These are phyloP conservation scores for Anas georgica DNA, from an alignment of 2,797 vertebrate genomes.

Conservation along the genomic window DNA sequence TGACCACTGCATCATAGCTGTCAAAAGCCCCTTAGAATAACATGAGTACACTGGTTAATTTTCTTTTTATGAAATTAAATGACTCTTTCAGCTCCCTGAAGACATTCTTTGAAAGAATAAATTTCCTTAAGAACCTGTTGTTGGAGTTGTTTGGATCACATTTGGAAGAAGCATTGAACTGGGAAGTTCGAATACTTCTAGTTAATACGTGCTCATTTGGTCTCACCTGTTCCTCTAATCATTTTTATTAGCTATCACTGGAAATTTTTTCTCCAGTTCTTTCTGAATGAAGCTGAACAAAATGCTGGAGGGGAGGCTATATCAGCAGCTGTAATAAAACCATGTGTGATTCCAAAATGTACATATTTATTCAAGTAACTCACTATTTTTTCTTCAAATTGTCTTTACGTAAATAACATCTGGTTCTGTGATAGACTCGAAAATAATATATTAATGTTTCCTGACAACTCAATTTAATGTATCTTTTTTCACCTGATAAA, in stretches of 20 bases:
- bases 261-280: not conserved
- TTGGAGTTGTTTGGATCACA: not conserved
- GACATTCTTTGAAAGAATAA: not conserved
- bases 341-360: not conserved
- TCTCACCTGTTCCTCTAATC: not conserved
- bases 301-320: not conserved
- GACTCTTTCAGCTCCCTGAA: not conserved
- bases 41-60: not conserved
- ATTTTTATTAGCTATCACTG: not conserved
- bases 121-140: not conserved
- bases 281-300: not conserved
- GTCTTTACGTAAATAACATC: slow-evolving; percentile 23
- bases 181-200: not conserved
- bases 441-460: slow-evolving; percentile 22
- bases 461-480: not conserved
- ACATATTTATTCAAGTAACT: not conserved
- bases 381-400: not conserved
- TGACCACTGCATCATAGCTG: not conserved
- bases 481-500: slow-evolving; percentile 33
- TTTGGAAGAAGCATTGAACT: not conserved
- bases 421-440: not conserved
- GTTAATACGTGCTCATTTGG: not conserved
- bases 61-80: not conserved
- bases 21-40: not conserved
- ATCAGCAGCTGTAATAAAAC: not conserved